Base-by-base conservation (phyloP, 2,888 invertebrate genomes). In the Sicus ferrugineus region DNA sequence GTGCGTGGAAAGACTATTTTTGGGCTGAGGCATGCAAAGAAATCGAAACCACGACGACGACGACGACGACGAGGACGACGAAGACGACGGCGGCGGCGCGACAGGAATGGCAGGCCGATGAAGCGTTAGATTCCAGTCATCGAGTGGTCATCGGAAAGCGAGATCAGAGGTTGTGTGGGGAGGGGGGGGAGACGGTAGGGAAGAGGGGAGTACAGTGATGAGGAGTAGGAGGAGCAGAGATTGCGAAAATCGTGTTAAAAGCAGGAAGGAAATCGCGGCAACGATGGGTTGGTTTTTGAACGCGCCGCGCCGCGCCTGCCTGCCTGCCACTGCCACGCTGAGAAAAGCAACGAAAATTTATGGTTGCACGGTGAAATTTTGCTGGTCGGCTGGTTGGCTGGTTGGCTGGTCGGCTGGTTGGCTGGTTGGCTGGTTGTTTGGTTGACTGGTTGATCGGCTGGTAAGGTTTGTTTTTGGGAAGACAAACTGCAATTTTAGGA, bases 1-100 rank as follows among this genome's bases (percentile, higher is more conserved):
- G n/a, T n/a, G n/a, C n/a, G n/a, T n/a, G 16, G 38, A 42, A 61
- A 21, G 26, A 42, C 38, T 42, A 42, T 26, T 61, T 61, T n/a
- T 54, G 7, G n/a, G 42, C 16, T 34, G 26, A 61, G 42, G 42
- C 42, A 61, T 42, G 42, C 42, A 61, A 61, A 42, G 61, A 42
- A 61, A 61, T 61, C 61, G 61, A 61, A 61, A 61, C 61, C 61
- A 61, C 26, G 61, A 21, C 61, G n/a, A 38, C 61, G 61, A 61
- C 26, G 26, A 16, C 4, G n/a, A n/a, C 42, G 11, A 16, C 42
- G 14, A 16, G 3, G n/a, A 14, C 34, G 34, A 38, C 61, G 61
- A 61, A 56, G 26, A 16, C 4, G n/a, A n/a, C 42, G 11, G 11
- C 42, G 14, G 11, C 9, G n/a, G 34, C 34, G 34, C 5, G n/a